A percentile compares a stretch with the other conserved stretches of the same genome.
Conservation (phyloP, 1,140 invertebrate genomes). For the Drosophila eugracilis region DNA sequence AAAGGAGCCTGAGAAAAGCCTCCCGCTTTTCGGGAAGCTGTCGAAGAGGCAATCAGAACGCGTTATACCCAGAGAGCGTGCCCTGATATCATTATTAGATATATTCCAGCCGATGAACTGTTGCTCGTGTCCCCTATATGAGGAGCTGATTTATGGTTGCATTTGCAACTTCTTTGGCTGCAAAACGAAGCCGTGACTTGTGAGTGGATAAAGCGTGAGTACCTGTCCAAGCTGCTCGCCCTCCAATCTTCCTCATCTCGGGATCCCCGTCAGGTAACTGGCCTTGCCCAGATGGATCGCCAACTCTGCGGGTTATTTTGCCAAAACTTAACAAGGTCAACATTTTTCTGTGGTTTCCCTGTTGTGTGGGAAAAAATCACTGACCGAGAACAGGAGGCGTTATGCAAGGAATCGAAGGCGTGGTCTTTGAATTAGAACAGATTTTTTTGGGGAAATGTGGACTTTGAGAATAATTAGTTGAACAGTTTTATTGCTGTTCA, state of each 20-base stretch:
- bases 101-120: slow-evolving; percentile 12
- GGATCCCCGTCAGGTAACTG: slow-evolving; percentile 42
- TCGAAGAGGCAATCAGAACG: slow-evolving; percentile 6
- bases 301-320: slow-evolving; percentile 29
- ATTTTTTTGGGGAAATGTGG: slow-evolving; percentile 11
- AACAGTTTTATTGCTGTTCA: not conserved
- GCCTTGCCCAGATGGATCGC: slow-evolving; percentile 51
- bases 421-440: slow-evolving; percentile 6
- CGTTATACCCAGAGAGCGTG: slow-evolving; percentile 11
- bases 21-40: slow-evolving; percentile 6
- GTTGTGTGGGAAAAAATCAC: slow-evolving; percentile 67
- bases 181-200: slow-evolving; percentile 67
- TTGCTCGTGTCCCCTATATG: slow-evolving; percentile 15
- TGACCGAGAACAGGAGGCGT: slow-evolving; percentile 24
- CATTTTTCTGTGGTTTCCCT: slow-evolving; percentile 55
- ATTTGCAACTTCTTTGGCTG: slow-evolving; percentile 13
- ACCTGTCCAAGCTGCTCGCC: slow-evolving; percentile 33
- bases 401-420: slow-evolving; percentile 14
- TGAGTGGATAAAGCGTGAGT: slow-evolving; percentile 63
- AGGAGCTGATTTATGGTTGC: slow-evolving; percentile 37
- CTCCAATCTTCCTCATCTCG: slow-evolving; percentile 10
- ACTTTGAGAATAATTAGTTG: not conserved
- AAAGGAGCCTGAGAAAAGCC: slow-evolving; percentile 44
- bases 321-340: slow-evolving; percentile 74
- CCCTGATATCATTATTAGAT: slow-evolving; percentile 50